Conservation (phyloP, 2,113 vertebrate species). For the Cichladusa arquata region DNA sequence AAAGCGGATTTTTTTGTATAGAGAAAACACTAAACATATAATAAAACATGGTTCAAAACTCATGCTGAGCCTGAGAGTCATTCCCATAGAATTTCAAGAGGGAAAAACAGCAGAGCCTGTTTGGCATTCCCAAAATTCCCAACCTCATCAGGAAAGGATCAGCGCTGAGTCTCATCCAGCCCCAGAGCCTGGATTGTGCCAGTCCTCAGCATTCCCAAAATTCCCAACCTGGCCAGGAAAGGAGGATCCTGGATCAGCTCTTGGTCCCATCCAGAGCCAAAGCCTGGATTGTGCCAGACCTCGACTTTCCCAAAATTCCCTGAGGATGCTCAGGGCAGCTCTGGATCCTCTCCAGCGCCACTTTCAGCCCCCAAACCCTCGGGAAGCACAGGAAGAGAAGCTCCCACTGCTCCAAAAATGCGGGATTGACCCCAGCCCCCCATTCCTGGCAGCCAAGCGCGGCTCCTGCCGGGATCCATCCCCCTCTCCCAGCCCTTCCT, state of each 20-base stretch:
- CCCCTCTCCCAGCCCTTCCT: background rate
- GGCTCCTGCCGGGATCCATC: background rate
- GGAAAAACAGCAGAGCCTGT: background rate
- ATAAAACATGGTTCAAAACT: constrained; percentile 77
- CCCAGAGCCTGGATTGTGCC: background rate
- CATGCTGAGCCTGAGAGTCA: background rate
- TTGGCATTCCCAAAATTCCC: background rate
- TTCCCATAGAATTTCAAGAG: background rate
- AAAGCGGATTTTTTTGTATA: constrained; percentile 76
- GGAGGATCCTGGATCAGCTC: background rate
- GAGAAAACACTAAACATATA: constrained; percentile 81
- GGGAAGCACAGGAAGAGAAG: rapidly evolving
- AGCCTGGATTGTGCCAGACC: rapidly evolving
- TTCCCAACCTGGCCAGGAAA: rapidly evolving
- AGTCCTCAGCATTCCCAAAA: background rate
- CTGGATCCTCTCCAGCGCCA: background rate
- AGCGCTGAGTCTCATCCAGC: background rate
- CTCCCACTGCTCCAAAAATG: rapidly evolving
- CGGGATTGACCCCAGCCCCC: background rate
- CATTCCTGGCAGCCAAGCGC: background rate
- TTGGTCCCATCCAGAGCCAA: rapidly evolving
- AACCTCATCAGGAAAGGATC: rapidly evolving
- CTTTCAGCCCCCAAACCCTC: background rate
- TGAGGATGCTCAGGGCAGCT: background rate
- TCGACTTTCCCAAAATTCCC: background rate